phyloP scores from a whole-genome alignment of 2,888 invertebrate genomes.

The Melangyna quadrimaculata region DNA sequence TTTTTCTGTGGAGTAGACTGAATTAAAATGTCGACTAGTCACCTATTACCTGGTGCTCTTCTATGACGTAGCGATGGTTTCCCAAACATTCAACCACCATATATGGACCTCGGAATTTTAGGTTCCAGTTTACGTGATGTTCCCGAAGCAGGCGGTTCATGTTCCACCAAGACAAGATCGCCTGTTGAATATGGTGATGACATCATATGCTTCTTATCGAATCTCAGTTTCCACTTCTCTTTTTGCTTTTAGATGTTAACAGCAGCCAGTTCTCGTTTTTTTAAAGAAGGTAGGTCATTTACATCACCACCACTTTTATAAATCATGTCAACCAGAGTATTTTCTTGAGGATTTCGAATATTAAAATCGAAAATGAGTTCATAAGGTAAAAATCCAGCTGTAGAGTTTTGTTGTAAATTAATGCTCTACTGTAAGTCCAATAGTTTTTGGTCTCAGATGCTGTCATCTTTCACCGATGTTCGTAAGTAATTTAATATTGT shows the following conservation, averaged over 20 bases:
- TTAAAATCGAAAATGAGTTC: slow-evolving; percentile 26
- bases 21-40: slow-evolving; percentile 51
- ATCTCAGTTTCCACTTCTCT: no score
- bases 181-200: slow-evolving; percentile 1
- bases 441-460: slow-evolving; percentile 8
- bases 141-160: slow-evolving; percentile 4
- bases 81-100: slow-evolving; percentile 68
- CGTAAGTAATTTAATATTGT: slow-evolving; percentile 21
- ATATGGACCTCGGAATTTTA: slow-evolving; percentile 73
- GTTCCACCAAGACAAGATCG: slow-evolving; percentile 5
- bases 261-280: not conserved
- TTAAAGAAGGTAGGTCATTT: not conserved
- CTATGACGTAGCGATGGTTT: slow-evolving; percentile 73
- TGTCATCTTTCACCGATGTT: slow-evolving; percentile 5
- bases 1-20: no score
- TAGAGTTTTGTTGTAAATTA: not conserved
- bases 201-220: slow-evolving; percentile 4
- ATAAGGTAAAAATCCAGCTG: slow-evolving; percentile 5
- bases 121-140: slow-evolving; percentile 44
- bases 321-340: not conserved
- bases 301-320: not conserved
- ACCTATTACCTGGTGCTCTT: slow-evolving; percentile 69
- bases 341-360: slow-evolving; percentile 10
- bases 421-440: slow-evolving; percentile 22
- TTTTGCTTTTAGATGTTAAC: not conserved